A percentile compares a stretch with the other conserved stretches of the same genome.
Conservation (phyloP, 2,888 invertebrate genomes). For the Lasioglossum vierecki region DNA sequence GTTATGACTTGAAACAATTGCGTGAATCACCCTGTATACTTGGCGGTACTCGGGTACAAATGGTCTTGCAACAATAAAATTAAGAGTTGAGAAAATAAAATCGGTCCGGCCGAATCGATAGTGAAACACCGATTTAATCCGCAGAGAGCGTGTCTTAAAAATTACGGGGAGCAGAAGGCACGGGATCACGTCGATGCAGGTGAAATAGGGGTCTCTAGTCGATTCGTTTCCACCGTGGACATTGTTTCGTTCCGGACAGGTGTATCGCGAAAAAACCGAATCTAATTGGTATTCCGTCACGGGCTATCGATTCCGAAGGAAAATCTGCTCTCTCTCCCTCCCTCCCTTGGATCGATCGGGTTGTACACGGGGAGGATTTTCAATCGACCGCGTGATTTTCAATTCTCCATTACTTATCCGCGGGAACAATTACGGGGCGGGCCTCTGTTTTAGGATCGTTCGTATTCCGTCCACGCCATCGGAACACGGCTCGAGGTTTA, state of each 20-base stretch:
- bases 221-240: constrained; percentile 9
- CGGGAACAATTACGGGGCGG: constrained; percentile 51
- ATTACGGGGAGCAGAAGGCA: background rate
- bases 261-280: background rate
- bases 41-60: too few species aligned
- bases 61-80: background rate
- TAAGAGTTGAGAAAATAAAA: background rate
- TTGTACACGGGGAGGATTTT: constrained; percentile 2
- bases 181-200: background rate
- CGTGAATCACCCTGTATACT: too few species aligned
- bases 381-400: constrained; percentile 47
- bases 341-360: constrained; percentile 16
- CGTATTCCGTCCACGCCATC: constrained; percentile 61
- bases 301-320: constrained; percentile 8
- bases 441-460: constrained; percentile 50
- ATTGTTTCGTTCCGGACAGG: background rate
- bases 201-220: background rate
- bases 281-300: constrained; percentile 10
- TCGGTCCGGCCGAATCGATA: background rate
- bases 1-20: too few species aligned
- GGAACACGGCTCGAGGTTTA: constrained; percentile 44
- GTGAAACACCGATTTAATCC: background rate
- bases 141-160: background rate
- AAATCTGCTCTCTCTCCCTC: background rate
- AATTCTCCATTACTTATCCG: constrained; percentile 45